Base-by-base conservation (phyloP, 1,140 invertebrate genomes). In the Eupristina koningsbergeri region DNA sequence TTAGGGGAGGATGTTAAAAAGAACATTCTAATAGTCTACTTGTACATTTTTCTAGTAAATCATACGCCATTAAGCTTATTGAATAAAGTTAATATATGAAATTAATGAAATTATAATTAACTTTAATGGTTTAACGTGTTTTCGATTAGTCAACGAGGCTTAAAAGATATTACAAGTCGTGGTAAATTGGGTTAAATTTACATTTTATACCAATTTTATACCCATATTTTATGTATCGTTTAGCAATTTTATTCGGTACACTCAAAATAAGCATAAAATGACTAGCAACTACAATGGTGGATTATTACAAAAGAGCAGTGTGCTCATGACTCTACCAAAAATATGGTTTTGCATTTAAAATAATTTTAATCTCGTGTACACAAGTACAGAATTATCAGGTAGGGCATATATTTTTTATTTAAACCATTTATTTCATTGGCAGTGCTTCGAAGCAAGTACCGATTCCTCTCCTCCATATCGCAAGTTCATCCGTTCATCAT, bases 11-110 rank as follows among this genome's bases (percentile, higher is more conserved):
- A 34, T 22, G 64, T 67, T 36, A 39, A 71, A 41, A 69, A 45
- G 41, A 45, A 71, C 36, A 71, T 36, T 71, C 39, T n/a, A n/a
- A 41, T 71, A 71, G 67, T 41, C 67, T 31, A 71, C 39, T 71
- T 71, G 41, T 71, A 71, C 67, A 41, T 71, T 71, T 69, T 39
- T 71, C 5, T 36, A 39, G 36, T 17, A 2, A 31, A 64, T 8
- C 19, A 41, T 22, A 11, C n/a, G 22, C 67, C 19, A 31, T 39
- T 41, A 71, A n/a, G 67, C 22, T 41, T 22, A 71, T 3, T n/a
- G 29, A 41, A 71, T n/a, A 5, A 8, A 71, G 67, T 71, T 22
- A n/a, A 41, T 41, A 41, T 69, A 36, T 41, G 36, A n/a, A 71
- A 71, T 71, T 71, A 71, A 17, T 41, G 36, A 41, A 41, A 41